A percentile compares a stretch with the other conserved stretches of the same genome.
Evolutionary conservation across 37 sponge, comb jelly and placozoan species (phyloP).

Genomic region (Bolinopsis microptera): DNA sequence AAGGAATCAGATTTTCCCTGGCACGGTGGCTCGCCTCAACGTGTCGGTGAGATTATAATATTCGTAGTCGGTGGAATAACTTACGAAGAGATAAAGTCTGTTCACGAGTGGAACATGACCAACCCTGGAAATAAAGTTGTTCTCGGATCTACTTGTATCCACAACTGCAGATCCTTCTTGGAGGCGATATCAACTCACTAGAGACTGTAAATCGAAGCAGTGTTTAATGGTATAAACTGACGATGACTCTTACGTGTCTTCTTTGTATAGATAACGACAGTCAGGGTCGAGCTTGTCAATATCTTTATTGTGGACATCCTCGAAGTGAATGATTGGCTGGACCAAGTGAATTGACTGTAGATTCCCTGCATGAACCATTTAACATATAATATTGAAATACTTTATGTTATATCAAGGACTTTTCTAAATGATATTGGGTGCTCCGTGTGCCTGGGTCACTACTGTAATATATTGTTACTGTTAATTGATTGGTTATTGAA

Average conservation of each 20-base stretch:
- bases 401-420: not conserved
- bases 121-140: conserved; percentile 80
- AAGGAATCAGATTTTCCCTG: not conserved
- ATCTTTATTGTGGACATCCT: no score
- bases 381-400: not conserved
- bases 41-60: not conserved
- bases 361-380: no score
- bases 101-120: conserved; percentile 75
- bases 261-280: no score
- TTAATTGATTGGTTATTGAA: not conserved
- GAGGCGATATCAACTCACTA: not conserved
- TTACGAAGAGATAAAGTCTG: conserved; percentile 84
- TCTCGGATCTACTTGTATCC: conserved; percentile 83
- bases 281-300: no score
- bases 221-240: no score
- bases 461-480: not conserved
- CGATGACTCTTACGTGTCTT: no score
- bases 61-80: conserved; percentile 82
- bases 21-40: conserved; percentile 1
- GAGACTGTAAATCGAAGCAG: no score
- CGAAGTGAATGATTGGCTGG: not conserved
- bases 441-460: no score
- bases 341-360: not conserved
- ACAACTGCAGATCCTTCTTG: conserved; percentile 70
- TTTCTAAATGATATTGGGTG: no score